Conservation (phyloP, 2,888 invertebrate species). For the Plutella xylostella region DNA sequence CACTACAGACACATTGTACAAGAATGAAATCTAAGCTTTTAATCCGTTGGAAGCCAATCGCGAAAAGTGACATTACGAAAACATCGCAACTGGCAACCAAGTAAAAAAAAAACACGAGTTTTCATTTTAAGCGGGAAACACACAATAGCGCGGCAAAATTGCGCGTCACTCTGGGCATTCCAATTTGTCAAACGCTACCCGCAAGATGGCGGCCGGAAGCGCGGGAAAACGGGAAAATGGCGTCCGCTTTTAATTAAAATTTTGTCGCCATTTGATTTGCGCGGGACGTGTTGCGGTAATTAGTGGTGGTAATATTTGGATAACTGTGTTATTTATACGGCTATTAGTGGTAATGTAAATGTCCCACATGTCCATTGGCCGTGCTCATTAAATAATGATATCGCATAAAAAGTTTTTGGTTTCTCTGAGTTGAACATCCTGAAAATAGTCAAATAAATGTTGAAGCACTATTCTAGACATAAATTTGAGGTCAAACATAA, state of each 20-base stretch:
- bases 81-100: conserved; percentile 26
- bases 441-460: no score
- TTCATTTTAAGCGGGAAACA: conserved; percentile 65
- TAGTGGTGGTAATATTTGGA: no score
- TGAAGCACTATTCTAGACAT: no score
- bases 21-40: background rate
- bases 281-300: no score
- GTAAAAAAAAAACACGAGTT: conserved; percentile 54
- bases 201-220: conserved; percentile 61
- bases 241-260: conserved; percentile 62
- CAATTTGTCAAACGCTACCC: conserved; percentile 67
- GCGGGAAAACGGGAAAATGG: conserved; percentile 47
- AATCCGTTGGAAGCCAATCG: conserved; percentile 5
- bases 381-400: no score
- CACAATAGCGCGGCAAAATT: conserved; percentile 69
- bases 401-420: no score
- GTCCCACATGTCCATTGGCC: no score
- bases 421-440: no score
- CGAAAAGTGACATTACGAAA: conserved; percentile 33
- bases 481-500: no score
- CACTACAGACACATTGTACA: background rate
- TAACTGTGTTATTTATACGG: no score
- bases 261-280: conserved; percentile 43
- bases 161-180: conserved; percentile 66
- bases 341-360: no score